A percentile compares a stretch with the other conserved stretches of the same genome.
Conservation (phyloP, 2,113 vertebrate genomes). For the Laticauda colubrina region DNA sequence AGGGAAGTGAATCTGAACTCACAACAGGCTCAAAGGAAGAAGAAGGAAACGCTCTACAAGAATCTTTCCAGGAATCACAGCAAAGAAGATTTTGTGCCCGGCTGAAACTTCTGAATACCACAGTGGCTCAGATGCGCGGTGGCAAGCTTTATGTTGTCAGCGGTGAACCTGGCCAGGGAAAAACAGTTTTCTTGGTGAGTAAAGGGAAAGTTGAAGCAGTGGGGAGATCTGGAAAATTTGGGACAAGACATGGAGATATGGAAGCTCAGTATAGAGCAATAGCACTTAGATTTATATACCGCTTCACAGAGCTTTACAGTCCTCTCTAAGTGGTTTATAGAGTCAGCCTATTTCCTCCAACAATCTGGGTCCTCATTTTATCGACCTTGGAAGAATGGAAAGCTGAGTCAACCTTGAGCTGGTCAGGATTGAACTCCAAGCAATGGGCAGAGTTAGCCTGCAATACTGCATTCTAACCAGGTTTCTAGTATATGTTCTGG, state of each 20-base stretch:
- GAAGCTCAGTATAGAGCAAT: neutral
- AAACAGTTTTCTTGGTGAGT: conserved; percentile 80
- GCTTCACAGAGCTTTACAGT: no score
- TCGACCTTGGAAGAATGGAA: no score
- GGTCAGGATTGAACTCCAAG: no score
- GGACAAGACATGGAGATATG: neutral
- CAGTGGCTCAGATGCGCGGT: conserved; percentile 55
- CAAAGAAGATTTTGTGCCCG: conserved; percentile 70
- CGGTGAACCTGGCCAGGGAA: conserved; percentile 77
- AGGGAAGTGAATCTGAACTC: conserved; percentile 30
- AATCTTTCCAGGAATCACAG: conserved; percentile 72
- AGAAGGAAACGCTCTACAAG: conserved; percentile 61
- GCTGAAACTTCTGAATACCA: conserved; percentile 59
- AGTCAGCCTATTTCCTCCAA: no score
- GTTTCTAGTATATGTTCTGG: neutral
- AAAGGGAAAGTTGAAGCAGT: neutral
- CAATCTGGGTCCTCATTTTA: no score
- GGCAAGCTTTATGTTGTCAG: conserved; percentile 73
- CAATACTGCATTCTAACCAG: no score
- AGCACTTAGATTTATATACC: no score
- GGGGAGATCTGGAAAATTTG: neutral
- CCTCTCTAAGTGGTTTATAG: no score
- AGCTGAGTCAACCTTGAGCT: no score
- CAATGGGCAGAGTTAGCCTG: no score
- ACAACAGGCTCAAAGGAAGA: conserved; percentile 14